Evolutionary conservation across 1,140 invertebrate genomes (phyloP), one percentile per base, ranked within the genome.

Genomic region (Fopius arisanus): DNA sequence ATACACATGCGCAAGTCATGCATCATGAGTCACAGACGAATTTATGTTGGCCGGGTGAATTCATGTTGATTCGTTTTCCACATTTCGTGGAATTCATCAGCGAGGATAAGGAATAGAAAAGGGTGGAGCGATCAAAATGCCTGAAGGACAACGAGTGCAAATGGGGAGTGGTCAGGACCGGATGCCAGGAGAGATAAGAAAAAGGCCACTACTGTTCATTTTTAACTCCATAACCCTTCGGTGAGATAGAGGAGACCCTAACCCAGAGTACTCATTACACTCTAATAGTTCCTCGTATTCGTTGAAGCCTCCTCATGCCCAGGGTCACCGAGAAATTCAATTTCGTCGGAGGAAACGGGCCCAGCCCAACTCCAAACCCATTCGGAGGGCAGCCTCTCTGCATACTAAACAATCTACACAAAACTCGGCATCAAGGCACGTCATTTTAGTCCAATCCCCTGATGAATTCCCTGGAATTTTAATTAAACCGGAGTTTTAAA

Each of bases 271-370:
- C 78, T 84, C 81, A 81, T 84, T 82, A 83, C 77, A 73, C 75
- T 78, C 78, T 86, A 86, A 87, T 86, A 81, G 81, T 82, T 81
- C 72, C 67, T 75, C 79, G 78, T 85, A 83, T 79, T 77, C 70
- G 54, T 68, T 68, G 77, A 77, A 75, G 75, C 70, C 66, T 68
- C 54, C 48, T 26, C 14, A 62, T 21, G 67, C 37, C 41, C 23
- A 74, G 67, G 73, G 73, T 72, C 51, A 67, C 75, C 43, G 43
- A 78, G 76, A 81, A 83, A 83, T 83, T 86, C 82, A 80, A 83
- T 84, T 82, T 83, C 16, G 75, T 43, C 68, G 43, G 69, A 66
- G 40, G 48, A 29, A 59, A 40, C 41, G 41, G 28, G 68, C 14
- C 21, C 28, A 21, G 29, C 68, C 33, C 43, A 70, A 43, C 33